Evolutionary conservation across 2,797 vertebrate species (phyloP).

Genomic region (Limosa lapponica): DNA sequence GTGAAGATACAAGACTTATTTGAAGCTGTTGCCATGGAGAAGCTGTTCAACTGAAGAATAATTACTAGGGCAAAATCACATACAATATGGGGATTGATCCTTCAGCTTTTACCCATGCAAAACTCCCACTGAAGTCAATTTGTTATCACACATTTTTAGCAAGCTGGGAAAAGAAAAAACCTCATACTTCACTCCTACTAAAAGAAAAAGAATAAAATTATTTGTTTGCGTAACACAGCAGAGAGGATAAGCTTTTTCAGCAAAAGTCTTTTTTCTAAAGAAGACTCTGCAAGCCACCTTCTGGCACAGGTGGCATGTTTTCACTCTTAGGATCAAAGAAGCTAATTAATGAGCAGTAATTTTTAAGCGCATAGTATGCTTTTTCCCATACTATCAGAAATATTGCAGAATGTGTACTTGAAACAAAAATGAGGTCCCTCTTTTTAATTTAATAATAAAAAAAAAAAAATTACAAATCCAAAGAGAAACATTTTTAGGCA

Average conservation of each 20-base stretch:
- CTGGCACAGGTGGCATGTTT: conserved; percentile 37
- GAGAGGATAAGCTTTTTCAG: conserved; percentile 41
- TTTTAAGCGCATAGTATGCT: background rate
- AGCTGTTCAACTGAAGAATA: conserved; percentile 68
- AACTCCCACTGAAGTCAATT: conserved; percentile 67
- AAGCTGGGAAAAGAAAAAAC: conserved; percentile 29
- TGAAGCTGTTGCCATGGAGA: conserved; percentile 77
- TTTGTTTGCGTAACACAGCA: conserved; percentile 24
- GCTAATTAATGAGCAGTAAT: conserved; percentile 51
- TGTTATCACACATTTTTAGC: conserved; percentile 51
- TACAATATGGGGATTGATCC: conserved; percentile 60
- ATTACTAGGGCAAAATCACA: conserved; percentile 63
- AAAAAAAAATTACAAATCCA: conserved; percentile 29
- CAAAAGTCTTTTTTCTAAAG: conserved; percentile 26
- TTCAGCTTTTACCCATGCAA: conserved; percentile 60
- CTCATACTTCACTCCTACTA: conserved; percentile 21
- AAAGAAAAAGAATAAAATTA: background rate
- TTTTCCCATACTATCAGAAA: background rate
- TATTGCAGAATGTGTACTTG: conserved; percentile 19
- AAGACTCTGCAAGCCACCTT: conserved; percentile 2
- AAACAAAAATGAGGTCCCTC: conserved; percentile 10
- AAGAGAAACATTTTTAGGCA: conserved; percentile 29
- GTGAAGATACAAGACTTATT: conserved; percentile 46
- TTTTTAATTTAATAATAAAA: conserved; percentile 32
- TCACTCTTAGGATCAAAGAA: conserved; percentile 49